Conservation (phyloP, 2,113 vertebrate genomes). For the Vireo altiloquus region DNA sequence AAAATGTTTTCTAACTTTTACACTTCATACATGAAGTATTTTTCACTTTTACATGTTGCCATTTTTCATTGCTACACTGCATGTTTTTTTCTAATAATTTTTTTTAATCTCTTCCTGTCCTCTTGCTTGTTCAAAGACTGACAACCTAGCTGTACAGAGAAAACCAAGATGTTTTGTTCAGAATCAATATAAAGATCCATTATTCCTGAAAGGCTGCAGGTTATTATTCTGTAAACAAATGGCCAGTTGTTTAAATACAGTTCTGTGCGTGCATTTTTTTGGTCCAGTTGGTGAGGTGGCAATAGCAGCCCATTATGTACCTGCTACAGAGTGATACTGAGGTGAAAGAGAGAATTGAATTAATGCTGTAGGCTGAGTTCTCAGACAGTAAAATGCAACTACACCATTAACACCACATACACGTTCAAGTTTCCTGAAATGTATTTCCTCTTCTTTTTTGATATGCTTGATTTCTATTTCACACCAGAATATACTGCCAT, state of each 20-base stretch:
- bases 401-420: not conserved
- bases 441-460: not conserved
- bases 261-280: not conserved
- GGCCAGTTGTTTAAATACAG: not conserved
- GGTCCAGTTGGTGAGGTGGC: not conserved
- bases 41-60: not conserved
- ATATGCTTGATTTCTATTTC: not conserved
- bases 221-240: conserved; percentile 27
- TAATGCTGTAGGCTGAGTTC: not conserved
- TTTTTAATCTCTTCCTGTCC: not conserved
- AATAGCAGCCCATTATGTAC: not conserved
- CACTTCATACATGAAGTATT: not conserved
- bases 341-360: not conserved
- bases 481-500: not conserved
- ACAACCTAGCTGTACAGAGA: not conserved
- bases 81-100: not conserved
- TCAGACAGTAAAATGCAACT: not conserved
- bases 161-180: not conserved
- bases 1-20: not conserved
- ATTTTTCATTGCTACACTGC: not conserved
- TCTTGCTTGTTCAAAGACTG: not conserved
- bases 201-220: not conserved
- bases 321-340: not conserved
- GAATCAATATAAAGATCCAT: not conserved
- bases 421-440: not conserved